phyloP scores from a whole-genome alignment of 1,140 invertebrate species.

The Drosophila leontia region DNA sequence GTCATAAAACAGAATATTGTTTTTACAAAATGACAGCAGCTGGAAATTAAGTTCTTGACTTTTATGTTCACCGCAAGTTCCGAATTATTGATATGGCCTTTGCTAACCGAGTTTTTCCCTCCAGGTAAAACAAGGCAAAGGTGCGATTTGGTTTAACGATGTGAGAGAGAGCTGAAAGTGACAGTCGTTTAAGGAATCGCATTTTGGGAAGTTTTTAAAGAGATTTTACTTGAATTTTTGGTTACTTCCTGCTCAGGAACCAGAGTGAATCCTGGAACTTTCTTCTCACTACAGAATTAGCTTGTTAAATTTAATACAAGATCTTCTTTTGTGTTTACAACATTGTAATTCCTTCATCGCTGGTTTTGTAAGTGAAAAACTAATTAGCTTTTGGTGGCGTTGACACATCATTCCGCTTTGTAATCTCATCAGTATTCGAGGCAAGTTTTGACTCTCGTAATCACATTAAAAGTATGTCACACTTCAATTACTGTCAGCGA shows the following conservation, averaged over 20 bases:
- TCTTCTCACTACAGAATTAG: neutral
- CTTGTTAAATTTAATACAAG: neutral
- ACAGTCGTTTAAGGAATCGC: constrained; percentile 14
- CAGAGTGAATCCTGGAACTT: neutral
- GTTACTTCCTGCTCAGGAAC: neutral
- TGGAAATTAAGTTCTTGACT: constrained; percentile 83
- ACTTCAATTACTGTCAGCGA: constrained; percentile 72
- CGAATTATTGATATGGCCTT: constrained; percentile 76
- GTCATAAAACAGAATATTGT: constrained; percentile 76
- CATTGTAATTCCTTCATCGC: constrained; percentile 34
- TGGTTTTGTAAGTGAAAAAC: neutral
- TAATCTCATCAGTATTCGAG: constrained; percentile 53
- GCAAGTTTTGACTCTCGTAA: constrained; percentile 59
- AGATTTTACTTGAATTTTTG: neutral
- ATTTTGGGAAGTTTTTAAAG: neutral
- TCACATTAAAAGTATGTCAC: constrained; percentile 75
- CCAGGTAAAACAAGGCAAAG: constrained; percentile 6
- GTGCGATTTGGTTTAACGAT: constrained; percentile 32
- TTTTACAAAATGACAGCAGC: constrained; percentile 74
- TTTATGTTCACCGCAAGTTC: constrained; percentile 75
- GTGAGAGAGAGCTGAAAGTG: constrained; percentile 22
- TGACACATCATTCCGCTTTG: constrained; percentile 26
- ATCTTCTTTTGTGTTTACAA: neutral
- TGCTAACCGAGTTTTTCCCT: constrained; percentile 19
- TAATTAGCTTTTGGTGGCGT: constrained; percentile 42